Evolutionary conservation across 2,113 vertebrate genomes (phyloP), one percentile per base, ranked within the genome.

Genomic region (Callocephalon fimbriatum): DNA sequence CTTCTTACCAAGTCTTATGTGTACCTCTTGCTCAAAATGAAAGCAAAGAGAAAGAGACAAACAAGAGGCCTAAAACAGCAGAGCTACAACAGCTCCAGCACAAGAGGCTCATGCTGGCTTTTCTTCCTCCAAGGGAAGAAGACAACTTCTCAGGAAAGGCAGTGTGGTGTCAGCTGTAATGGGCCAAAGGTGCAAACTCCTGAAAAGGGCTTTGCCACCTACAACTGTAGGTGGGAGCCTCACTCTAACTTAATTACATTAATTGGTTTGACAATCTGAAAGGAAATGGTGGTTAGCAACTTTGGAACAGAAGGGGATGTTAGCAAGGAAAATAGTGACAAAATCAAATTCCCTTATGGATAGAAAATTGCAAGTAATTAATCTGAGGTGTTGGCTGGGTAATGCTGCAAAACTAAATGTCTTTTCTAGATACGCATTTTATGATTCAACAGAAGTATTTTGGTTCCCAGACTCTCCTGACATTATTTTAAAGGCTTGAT

Each of bases 231-330:
- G 45, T 67, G 56, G 51, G 56, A 93, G 51, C 26, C 62, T 10
- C 77, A 50, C 18, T 76, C 95, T 76, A 79, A 79, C 71, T 82
- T 78, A 87, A 90, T 93, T 75, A 51, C 51, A n/a, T 65, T 89
- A 83, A 87, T 94, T 27, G 2, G 18, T 32, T 63, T 88, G 90
- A 90, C 62, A 85, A 27, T 68, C 66, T 78, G 56, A 78, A 42
- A 78, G 35, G 81, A 87, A 90, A 72, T 23, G 22, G 32, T 51
- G 32, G 66, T 92, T 90, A 82, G 51, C 90, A 90, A 3, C 88
- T 82, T 54, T 1, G 21, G 81, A 94, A 86, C 73, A 51, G 48
- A 76, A 79, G 19, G 45, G 38, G 26, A 63, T 87, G 85, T 82
- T 63, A 90, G 85, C 85, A 90, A 91, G 77, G 32, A 87, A 66